phyloP scores from a whole-genome alignment of 2,113 vertebrate species.

The Epinephelus cyanopodus region DNA sequence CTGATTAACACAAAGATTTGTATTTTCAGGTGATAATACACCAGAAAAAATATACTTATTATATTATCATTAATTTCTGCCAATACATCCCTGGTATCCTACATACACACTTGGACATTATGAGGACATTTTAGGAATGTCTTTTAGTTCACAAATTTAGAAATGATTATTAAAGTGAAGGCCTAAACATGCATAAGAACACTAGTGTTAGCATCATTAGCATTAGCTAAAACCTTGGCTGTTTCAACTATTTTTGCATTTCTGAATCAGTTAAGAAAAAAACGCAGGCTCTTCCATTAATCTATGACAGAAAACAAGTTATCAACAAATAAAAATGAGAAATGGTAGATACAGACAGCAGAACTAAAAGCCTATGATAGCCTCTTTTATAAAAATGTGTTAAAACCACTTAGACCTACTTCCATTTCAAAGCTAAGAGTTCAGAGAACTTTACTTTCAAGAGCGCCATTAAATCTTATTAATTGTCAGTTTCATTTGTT shows the following conservation, averaged over 20 bases:
- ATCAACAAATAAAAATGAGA: not conserved
- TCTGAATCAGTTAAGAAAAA: not conserved
- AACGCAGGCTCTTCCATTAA: not conserved
- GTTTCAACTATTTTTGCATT: not conserved
- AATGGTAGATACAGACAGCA: no score
- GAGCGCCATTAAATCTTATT: no score
- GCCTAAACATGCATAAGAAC: not conserved
- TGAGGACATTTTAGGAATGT: not conserved
- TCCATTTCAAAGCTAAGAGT: no score
- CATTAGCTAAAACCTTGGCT: not conserved
- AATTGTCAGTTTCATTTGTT: no score
- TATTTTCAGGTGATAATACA: no score
- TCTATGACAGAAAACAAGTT: not conserved
- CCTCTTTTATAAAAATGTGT: not conserved
- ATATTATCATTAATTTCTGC: no score
- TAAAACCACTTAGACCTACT: not conserved
- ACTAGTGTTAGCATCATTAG: not conserved
- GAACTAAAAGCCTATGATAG: not conserved
- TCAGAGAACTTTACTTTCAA: no score
- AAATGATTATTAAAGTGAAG: not conserved
- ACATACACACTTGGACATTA: not conserved
- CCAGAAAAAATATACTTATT: no score
- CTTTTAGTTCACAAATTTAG: no score
- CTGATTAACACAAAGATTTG: no score
- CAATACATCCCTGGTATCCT: no score